Conservation (phyloP, 2,113 vertebrate species). For the Thalassoma bifasciatum region DNA sequence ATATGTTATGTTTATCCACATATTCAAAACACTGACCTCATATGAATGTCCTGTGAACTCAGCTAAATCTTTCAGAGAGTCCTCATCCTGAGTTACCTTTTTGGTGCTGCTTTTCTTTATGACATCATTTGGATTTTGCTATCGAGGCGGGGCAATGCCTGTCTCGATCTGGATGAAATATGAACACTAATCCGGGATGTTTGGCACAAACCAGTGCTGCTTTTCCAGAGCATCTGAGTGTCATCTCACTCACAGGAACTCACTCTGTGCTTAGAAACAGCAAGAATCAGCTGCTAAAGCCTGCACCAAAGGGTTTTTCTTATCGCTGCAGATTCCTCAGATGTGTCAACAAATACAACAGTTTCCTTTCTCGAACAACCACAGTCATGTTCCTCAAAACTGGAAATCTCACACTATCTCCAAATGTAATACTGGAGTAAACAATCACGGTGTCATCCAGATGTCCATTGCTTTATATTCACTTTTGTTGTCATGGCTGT, state of each 20-base stretch:
- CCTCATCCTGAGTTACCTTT: constrained; percentile 25
- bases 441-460: too few relatives aligned
- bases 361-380: too few relatives aligned
- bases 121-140: constrained; percentile 16
- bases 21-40: constrained; percentile 46
- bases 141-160: constrained; percentile 24
- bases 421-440: too few relatives aligned
- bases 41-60: constrained; percentile 12
- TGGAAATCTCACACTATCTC: too few relatives aligned
- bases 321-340: too few relatives aligned
- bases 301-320: not conserved
- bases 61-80: constrained; percentile 27
- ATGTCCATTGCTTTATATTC: too few relatives aligned
- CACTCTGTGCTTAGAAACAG: constrained; percentile 10
- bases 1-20: constrained; percentile 46
- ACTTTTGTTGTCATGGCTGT: too few relatives aligned
- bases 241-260: constrained; percentile 16
- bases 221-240: constrained; percentile 29
- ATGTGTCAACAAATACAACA: too few relatives aligned
- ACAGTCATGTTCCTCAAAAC: too few relatives aligned
- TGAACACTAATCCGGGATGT: constrained; percentile 9
- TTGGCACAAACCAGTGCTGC: constrained; percentile 24
- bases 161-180: constrained; percentile 14
- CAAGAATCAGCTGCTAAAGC: constrained; percentile 20
- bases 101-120: constrained; percentile 12